Evolutionary conservation across 2,113 vertebrate genomes (phyloP).

Genomic region (Pantherophis guttatus): DNA sequence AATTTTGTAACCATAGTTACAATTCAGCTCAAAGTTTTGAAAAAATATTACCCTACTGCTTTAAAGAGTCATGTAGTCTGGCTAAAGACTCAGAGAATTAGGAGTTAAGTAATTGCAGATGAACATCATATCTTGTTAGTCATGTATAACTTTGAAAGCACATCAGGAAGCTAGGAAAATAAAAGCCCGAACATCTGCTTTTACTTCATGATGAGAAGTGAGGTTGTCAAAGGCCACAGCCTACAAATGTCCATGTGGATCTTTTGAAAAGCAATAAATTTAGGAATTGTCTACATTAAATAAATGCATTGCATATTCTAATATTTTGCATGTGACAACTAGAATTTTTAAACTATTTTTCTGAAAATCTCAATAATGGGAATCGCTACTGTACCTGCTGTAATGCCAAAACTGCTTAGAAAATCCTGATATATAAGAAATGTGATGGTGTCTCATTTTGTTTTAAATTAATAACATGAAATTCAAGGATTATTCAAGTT

Average conservation of each 20-base stretch:
- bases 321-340: neutral
- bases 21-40: neutral
- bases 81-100: neutral
- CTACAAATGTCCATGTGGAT: neutral
- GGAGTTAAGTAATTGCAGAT: neutral
- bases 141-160: neutral
- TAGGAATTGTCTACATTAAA: neutral
- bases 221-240: neutral
- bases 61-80: neutral
- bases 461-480: neutral
- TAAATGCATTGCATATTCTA: neutral
- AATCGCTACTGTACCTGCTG: neutral
- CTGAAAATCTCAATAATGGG: neutral
- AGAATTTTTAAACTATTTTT: fast-evolving
- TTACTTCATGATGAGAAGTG: neutral
- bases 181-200: neutral
- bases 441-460: neutral
- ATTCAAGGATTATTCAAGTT: conserved; percentile 39
- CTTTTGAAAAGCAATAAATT: neutral
- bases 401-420: neutral
- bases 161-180: neutral
- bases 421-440: neutral
- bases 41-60: neutral
- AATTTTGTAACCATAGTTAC: neutral
- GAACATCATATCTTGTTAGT: neutral